Conservation (phyloP, 2,113 vertebrate genomes). For the Dipodomys merriami region DNA sequence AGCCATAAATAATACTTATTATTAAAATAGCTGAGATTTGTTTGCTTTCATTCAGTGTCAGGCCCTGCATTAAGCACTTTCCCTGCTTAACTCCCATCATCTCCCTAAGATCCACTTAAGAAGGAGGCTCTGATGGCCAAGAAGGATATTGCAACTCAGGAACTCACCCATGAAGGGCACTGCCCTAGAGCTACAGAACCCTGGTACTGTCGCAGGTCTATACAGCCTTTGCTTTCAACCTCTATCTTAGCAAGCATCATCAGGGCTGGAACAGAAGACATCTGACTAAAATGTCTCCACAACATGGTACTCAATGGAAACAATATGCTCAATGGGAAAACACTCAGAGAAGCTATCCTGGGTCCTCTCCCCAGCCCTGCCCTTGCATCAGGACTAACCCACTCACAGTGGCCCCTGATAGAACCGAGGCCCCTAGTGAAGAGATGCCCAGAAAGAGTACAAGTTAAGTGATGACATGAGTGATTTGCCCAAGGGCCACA, state of each 20-base stretch:
- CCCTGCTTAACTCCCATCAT: not conserved
- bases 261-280: not conserved
- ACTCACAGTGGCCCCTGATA: not conserved
- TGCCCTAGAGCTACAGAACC: not conserved
- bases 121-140: not conserved
- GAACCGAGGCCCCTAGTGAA: not conserved
- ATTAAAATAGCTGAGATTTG: not conserved
- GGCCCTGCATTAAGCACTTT: not conserved
- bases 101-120: not conserved
- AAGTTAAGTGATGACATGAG: not conserved
- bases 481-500: not conserved
- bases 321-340: not conserved
- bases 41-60: not conserved
- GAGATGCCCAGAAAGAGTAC: not conserved
- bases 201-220: too few relatives aligned
- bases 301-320: too few relatives aligned
- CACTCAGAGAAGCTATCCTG: not conserved
- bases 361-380: not conserved
- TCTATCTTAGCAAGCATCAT: not conserved
- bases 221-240: not conserved
- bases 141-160: not conserved
- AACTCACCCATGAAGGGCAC: not conserved
- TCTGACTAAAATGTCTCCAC: not conserved
- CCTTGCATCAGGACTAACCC: not conserved
- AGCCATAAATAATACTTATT: slow-evolving; percentile 32